These are phyloP conservation scores for Siphamia tubifer DNA, from an alignment of 2,113 vertebrate species.

Conservation along the genomic window DNA sequence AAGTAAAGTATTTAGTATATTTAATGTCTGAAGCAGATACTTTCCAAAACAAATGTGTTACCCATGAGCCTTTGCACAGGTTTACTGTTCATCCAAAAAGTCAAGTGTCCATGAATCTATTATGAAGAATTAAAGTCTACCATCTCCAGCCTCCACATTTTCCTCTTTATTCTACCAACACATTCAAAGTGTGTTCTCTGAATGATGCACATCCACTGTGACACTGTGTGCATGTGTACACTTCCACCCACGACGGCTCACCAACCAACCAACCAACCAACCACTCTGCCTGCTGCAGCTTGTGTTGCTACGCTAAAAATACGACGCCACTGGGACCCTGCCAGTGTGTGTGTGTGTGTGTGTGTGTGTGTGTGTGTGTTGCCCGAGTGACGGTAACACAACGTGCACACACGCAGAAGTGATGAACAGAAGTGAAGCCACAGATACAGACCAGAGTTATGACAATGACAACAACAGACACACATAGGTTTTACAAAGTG, in stretches of 20 bases:
- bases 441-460: conserved; percentile 6
- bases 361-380: conserved; percentile 16
- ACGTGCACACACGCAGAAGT: conserved; percentile 33
- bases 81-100: too few relatives aligned
- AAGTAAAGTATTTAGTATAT: too few relatives aligned
- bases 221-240: not conserved
- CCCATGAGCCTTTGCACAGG: too few relatives aligned
- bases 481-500: conserved; percentile 21
- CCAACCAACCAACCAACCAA: conserved; percentile 57
- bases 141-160: too few relatives aligned
- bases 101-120: too few relatives aligned
- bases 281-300: conserved; percentile 35
- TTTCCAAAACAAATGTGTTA: too few relatives aligned
- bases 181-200: too few relatives aligned
- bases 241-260: conserved; percentile 41
- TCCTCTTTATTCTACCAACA: too few relatives aligned
- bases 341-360: not conserved
- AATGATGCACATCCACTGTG: too few relatives aligned
- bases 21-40: too few relatives aligned
- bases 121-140: too few relatives aligned
- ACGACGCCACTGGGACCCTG: conserved; percentile 13
- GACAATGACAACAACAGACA: conserved; percentile 41
- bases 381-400: conserved; percentile 7
- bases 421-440: not conserved
- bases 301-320: conserved; percentile 73